Evolutionary conservation across 2,888 invertebrate genomes (phyloP), one percentile per base, ranked within the genome.

Genomic region (Hedya salicella): DNA sequence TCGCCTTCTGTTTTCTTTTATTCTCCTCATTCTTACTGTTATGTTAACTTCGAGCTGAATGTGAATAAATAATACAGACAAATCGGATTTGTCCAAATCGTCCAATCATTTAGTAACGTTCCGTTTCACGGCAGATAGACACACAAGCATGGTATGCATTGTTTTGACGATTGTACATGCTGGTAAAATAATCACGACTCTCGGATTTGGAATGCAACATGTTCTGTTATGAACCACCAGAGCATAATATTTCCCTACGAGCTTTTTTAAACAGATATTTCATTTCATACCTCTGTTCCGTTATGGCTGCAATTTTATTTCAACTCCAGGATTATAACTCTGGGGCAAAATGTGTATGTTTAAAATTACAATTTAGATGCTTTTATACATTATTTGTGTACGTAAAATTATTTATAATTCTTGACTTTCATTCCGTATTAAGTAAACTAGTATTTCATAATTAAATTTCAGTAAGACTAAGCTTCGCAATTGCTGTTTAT

Each of bases 181-280:
- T 70, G 68, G 68, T 72, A 71, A 73, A 74, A 71, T 70, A 73
- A 70, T 72, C 70, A 73, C 68, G 69, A 71, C 70, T 70, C 70
- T 71, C 68, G 69, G 69, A 70, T 73, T 70, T 71, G 65, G 68
- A 64, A 70, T 69, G 68, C 69, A 56, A 21, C 67, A 63, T 63
- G 71, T 71, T 71, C 71, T 73, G 71, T 71, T 68, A 68, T 70
- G 68, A 71, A 69, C 69, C 69, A 57, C 68, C 63, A 54, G 64
- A 56, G 69, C 71, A 67, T 68, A 63, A 61, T 62, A 67, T 67
- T 69, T 69, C 48, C 67, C 56, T 66, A 64, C 65, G 52, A 68
- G 68, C 56, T 67, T 71, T 68, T 52, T 62, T 30, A 63, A 67
- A 67, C 70, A 68, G 68, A 69, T 64, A 64, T 48, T 54, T 69